Conservation (phyloP, 2,797 vertebrate species). For the Chrysocyon brachyurus region DNA sequence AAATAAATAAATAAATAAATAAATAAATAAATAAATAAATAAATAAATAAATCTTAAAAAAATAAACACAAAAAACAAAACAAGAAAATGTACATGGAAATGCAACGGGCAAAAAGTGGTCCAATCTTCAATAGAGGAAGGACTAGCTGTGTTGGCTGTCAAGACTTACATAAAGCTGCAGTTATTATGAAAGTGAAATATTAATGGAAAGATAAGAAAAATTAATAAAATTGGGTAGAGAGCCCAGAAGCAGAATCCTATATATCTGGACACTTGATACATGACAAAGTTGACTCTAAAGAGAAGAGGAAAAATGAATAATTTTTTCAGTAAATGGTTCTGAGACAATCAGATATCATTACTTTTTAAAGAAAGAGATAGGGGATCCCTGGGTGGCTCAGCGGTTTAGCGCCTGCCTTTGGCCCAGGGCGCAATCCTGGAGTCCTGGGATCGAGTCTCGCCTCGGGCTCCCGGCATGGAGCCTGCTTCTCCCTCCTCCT, state of each 20-base stretch:
- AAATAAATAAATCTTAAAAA: not conserved
- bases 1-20: not conserved
- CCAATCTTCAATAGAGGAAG: not conserved
- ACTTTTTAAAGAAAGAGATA: not conserved
- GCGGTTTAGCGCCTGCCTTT: no score
- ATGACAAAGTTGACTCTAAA: not conserved
- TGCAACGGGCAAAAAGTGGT: not conserved
- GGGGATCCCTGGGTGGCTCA: no score
- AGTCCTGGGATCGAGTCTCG: no score
- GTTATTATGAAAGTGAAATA: not conserved
- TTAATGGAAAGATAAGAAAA: not conserved
- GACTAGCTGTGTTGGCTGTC: not conserved
- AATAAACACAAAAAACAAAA: no score
- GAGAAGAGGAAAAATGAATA: not conserved
- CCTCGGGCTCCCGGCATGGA: no score
- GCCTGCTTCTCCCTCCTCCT: no score
- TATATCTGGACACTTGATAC: not conserved
- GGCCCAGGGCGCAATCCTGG: no score
- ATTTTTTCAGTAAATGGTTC: not conserved
- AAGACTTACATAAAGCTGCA: not conserved
- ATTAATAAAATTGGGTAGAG: not conserved
- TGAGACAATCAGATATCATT: not conserved
- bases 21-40: no score
- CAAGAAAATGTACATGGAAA: not conserved
- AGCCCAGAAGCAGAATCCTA: not conserved